Percentiles rank a stretch among this genome's conserved stretches.
phyloP scores from a whole-genome alignment of 37 sponge, comb jelly and placozoan species.

The Tethya wilhelma region DNA sequence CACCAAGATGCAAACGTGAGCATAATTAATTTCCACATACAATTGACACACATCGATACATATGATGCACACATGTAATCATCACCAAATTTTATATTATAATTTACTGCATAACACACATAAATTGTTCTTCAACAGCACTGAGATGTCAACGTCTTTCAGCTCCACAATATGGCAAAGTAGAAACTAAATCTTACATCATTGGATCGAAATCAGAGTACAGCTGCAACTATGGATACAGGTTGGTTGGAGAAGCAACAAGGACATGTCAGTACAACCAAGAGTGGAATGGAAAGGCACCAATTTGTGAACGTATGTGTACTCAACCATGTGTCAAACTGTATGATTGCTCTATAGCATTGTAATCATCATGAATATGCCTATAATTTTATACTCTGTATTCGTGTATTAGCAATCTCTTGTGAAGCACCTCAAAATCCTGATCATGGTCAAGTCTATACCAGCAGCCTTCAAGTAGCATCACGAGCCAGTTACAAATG shows the following conservation, averaged over 20 bases:
- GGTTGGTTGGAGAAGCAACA: conserved; percentile 1
- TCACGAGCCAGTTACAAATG: conserved; percentile 59
- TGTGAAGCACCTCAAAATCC: no score
- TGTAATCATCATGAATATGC: no score
- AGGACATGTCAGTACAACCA: conserved; percentile 12
- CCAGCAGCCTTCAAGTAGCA: no score
- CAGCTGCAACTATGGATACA: conserved; percentile 24
- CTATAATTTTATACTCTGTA: no score
- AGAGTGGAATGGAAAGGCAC: conserved; percentile 14
- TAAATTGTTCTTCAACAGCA: background rate
- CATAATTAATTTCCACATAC: no score
- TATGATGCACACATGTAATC: background rate
- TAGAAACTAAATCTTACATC: background rate
- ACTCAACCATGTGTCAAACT: no score
- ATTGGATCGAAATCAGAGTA: conserved; percentile 25
- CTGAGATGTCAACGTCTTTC: background rate
- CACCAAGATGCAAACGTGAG: conserved; percentile 21
- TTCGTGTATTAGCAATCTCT: no score
- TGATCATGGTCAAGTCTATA: background rate
- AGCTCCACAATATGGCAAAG: background rate
- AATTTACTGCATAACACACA: no score
- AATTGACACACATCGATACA: no score
- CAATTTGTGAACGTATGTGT: conserved; percentile 10
- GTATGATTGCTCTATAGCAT: no score
- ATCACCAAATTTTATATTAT: background rate